A percentile compares a stretch with the other conserved stretches of the same genome.
phyloP scores from a whole-genome alignment of 2,113 vertebrate species.

The Hyaena hyaena region DNA sequence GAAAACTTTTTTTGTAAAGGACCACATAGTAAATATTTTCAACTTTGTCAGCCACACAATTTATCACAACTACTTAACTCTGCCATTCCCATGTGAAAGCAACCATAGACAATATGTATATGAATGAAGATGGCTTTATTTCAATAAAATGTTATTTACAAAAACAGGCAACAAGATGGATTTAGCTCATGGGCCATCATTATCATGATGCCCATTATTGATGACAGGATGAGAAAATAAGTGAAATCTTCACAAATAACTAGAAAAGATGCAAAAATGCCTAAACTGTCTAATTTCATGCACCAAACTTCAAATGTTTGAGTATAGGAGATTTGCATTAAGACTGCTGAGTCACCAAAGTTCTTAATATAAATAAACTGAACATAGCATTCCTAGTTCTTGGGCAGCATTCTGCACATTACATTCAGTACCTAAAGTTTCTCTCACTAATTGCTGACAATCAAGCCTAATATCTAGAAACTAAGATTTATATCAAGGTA shows the following conservation, averaged over 20 bases:
- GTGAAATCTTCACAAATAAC: background rate
- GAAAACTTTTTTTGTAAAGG: background rate
- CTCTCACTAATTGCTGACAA: background rate
- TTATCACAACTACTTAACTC: background rate
- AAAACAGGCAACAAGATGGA: background rate
- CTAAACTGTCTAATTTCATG: background rate
- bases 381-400: background rate
- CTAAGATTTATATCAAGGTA: background rate
- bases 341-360: background rate
- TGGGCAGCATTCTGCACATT: background rate
- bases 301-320: background rate
- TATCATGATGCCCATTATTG: background rate
- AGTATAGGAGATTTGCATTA: background rate
- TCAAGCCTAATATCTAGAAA: background rate
- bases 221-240: background rate
- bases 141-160: background rate
- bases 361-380: background rate
- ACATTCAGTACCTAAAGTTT: background rate
- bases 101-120: background rate
- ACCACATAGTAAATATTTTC: background rate
- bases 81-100: background rate
- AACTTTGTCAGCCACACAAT: background rate
- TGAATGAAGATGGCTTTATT: background rate
- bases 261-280: background rate
- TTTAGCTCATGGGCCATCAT: background rate